Percentiles rank a stretch among this genome's conserved stretches.
Conservation (phyloP, 1,140 invertebrate species). For the Campodea augens region DNA sequence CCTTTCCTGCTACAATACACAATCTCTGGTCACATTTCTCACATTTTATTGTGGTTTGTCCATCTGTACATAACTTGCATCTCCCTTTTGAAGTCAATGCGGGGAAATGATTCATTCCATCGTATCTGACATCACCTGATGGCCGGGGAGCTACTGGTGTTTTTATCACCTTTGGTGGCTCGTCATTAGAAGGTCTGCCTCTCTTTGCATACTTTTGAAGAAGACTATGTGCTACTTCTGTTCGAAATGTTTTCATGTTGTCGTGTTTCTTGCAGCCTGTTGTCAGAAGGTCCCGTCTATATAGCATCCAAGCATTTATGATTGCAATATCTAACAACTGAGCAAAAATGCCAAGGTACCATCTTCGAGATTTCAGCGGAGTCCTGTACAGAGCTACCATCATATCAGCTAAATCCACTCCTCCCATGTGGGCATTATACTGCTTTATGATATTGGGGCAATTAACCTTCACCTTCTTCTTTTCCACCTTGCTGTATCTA, state of each 20-base stretch:
- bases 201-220: not conserved
- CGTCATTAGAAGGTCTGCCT: not conserved
- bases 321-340: constrained; percentile 13
- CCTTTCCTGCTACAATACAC: no score
- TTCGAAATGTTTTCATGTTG: not conserved
- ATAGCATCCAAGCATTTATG: constrained; percentile 14
- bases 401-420: constrained; percentile 16
- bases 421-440: constrained; percentile 18
- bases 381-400: constrained; percentile 13
- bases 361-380: constrained; percentile 13
- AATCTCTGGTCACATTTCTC: no score
- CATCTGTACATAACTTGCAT: no score
- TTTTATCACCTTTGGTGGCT: not conserved
- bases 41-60: no score
- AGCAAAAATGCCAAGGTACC: constrained; percentile 14
- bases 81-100: no score
- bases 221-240: not conserved
- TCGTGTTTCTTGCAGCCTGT: not conserved
- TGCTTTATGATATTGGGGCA: constrained; percentile 11
- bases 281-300: constrained; percentile 2
- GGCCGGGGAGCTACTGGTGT: not conserved
- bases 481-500: constrained; percentile 1
- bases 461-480: constrained; percentile 3
- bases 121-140: no score
- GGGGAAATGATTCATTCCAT: no score